Evolutionary conservation across 2,888 invertebrate genomes (phyloP).

Genomic region (Aelia acuminata): DNA sequence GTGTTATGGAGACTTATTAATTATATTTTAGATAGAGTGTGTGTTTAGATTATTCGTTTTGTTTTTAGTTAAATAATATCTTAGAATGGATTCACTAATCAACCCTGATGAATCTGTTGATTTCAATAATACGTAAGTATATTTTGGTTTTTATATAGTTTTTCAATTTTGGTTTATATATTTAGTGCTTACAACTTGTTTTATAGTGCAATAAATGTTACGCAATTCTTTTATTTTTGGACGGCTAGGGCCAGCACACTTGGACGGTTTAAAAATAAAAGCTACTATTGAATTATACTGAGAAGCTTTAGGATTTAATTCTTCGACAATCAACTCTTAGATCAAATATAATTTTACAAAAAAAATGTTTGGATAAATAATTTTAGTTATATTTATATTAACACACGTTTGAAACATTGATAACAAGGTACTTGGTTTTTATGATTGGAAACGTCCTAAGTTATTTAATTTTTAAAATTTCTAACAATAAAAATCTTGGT

Average conservation of each 20-base stretch:
- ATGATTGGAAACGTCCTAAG: neutral
- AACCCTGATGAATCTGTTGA: constrained; percentile 47
- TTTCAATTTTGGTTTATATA: neutral
- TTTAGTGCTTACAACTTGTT: neutral
- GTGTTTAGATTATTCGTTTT: neutral
- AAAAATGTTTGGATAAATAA: too few relatives aligned
- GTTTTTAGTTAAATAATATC: neutral
- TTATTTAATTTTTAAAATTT: neutral
- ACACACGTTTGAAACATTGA: neutral
- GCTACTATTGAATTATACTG: neutral
- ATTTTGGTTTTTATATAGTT: constrained; percentile 7
- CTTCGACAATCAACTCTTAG: too few relatives aligned
- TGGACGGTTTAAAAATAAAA: constrained; percentile 40
- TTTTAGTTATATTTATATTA: too few relatives aligned
- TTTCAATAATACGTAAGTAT: constrained; percentile 49
- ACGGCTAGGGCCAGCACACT: neutral
- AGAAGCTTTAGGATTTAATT: neutral
- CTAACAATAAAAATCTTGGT: neutral
- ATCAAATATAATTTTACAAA: too few relatives aligned
- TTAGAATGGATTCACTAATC: constrained; percentile 44
- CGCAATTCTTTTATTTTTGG: constrained; percentile 43
- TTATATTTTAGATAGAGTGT: neutral
- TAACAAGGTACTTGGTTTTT: neutral
- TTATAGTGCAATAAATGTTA: constrained; percentile 1
- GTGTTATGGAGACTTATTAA: constrained; percentile 13